Evolutionary conservation across 2,113 vertebrate species (phyloP), one percentile per base, ranked within the genome.

Genomic region (Anarrhichthys ocellatus): DNA sequence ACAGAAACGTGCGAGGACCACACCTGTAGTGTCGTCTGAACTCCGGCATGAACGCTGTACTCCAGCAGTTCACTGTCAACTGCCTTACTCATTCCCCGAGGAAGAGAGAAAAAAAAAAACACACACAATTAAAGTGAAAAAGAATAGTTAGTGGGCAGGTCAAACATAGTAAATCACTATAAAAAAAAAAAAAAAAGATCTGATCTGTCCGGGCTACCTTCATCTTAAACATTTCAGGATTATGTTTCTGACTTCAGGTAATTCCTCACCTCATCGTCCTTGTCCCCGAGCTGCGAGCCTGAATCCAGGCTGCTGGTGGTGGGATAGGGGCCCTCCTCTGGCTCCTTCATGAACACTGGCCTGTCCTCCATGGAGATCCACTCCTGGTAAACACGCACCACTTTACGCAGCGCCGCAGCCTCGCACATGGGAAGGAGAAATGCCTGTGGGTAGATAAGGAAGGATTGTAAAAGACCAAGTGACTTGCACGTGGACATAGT

Each of bases 291-390:
- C 38, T 97, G 95, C 78, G 88, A 89, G 87, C 87, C 88, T 75
- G 46, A 92, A 79, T 96, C 96, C 87, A 92, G 85, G 93, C 94
- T 92, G 92, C 91, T 76, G 88, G 90, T 92, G 78, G 91, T 93
- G 20, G 75, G 93, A 93, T 86, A 93, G 46, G 74, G 94, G 9
- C 86, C 92, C 89, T 97, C 97, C 66, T 99, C 97, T 56, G 97
- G 96, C 81, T 99, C 98, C 85, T 97, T 96, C 97, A 99, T 99
- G 86, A 99, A 99, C 81, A 98, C 94, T 56, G 98, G 98, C 76
- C 98, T 99, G 82, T 99, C 98, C 83, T 99, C 97, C 90, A 97
- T 97, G 65, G 98, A 96, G 90, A 99, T 98, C 98, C 98, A 99
- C 91, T 99, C 98, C 88, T 99, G 98, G 90, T 99, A 99, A 14